Evolutionary conservation across 2,797 vertebrate genomes (phyloP).

Genomic region (Discoglossus pictus): DNA sequence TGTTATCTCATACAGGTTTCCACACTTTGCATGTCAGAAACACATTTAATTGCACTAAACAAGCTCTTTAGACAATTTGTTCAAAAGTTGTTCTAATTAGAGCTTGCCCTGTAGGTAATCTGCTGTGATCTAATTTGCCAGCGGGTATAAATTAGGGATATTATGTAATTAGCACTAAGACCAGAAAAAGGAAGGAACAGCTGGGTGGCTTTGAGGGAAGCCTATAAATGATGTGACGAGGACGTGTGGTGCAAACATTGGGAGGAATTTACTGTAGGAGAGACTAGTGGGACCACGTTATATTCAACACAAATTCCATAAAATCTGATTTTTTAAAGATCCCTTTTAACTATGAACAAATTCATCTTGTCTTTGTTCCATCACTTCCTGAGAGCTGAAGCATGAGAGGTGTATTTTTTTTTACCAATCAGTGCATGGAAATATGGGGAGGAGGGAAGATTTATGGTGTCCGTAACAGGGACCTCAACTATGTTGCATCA

Average conservation of each 20-base stretch:
- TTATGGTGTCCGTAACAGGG: no score
- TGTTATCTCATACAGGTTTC: no score
- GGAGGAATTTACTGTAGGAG: conserved; percentile 8
- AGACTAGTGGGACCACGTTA: conserved; percentile 13
- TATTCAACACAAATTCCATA: neutral
- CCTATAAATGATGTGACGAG: conserved; percentile 65
- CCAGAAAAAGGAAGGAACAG: conserved; percentile 72
- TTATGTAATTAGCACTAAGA: conserved; percentile 75
- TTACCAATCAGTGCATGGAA: no score
- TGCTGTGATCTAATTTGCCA: conserved; percentile 74
- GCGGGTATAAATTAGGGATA: conserved; percentile 76
- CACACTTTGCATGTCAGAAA: no score
- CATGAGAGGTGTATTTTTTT: no score
- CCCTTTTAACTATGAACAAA: no score
- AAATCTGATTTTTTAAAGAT: no score
- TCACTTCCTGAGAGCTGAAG: no score
- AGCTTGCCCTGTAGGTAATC: conserved; percentile 73
- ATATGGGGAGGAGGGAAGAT: no score
- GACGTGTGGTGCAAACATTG: conserved; percentile 55
- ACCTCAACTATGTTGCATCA: no score
- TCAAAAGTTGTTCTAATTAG: conserved; percentile 76
- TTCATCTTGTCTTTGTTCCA: no score
- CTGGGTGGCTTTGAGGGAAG: conserved; percentile 64
- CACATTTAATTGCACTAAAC: conserved; percentile 71
- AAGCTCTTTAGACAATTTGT: conserved; percentile 76